phyloP scores from a whole-genome alignment of 2,797 vertebrate species.

The Nyctibius grandis region DNA sequence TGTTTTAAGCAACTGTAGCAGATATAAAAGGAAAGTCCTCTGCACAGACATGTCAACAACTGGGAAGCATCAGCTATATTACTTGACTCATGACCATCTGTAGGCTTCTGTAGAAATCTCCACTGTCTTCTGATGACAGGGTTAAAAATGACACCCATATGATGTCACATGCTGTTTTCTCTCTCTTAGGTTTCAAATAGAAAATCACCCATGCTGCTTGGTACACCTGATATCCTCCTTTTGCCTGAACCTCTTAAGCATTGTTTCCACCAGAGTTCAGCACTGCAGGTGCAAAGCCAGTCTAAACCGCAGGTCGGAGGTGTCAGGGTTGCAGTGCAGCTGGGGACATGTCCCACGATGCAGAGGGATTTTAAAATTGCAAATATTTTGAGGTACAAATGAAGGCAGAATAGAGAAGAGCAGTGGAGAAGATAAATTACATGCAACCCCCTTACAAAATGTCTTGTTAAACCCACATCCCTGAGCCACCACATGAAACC shows the following conservation, averaged over 20 bases:
- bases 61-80: not conserved
- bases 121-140: not conserved
- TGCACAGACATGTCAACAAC: not conserved
- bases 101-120: not conserved
- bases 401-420: not conserved
- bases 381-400: not conserved
- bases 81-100: not conserved
- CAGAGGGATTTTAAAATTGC: not conserved
- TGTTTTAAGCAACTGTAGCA: not conserved
- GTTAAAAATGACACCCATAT: not conserved
- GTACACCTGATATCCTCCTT: not conserved
- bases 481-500: not conserved
- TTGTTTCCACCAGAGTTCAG: not conserved
- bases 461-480: not conserved
- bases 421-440: not conserved
- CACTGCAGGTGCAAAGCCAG: not conserved
- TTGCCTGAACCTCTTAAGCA: not conserved
- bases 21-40: not conserved
- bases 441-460: accelerated
- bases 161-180: not conserved
- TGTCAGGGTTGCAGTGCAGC: not conserved
- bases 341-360: accelerated
- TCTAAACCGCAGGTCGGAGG: accelerated
- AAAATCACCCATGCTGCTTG: not conserved
- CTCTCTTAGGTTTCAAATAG: not conserved